Conservation (phyloP, 1,140 invertebrate genomes). For the Teleopsis dalmanni region DNA sequence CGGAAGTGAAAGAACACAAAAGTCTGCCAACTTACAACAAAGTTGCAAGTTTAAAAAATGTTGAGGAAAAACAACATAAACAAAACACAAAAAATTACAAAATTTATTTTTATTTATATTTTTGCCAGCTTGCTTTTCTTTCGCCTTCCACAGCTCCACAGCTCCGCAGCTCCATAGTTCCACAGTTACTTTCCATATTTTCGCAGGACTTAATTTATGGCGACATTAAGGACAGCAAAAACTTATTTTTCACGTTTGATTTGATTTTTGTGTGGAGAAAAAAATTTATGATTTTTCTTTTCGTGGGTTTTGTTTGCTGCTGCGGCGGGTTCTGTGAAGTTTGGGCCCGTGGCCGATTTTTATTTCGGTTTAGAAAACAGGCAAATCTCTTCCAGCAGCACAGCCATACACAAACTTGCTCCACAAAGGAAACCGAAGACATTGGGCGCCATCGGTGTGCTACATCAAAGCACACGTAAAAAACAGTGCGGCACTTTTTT, state of each 20-base stretch:
- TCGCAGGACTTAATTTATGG: constrained; percentile 7
- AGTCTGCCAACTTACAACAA: too few relatives aligned
- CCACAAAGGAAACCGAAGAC: background rate
- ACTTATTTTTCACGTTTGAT: constrained; percentile 4
- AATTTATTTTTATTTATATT: too few relatives aligned
- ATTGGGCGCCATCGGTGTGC: constrained; percentile 3
- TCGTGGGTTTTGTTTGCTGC: background rate
- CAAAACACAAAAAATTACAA: too few relatives aligned
- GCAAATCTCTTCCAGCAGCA: background rate
- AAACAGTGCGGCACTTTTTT: background rate
- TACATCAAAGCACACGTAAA: too few relatives aligned
- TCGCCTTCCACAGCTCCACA: too few relatives aligned
- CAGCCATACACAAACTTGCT: background rate
- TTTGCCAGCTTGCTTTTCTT: too few relatives aligned
- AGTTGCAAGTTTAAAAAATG: too few relatives aligned
- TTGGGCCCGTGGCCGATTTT: background rate
- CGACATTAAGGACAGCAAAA: constrained; percentile 1
- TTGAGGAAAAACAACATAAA: too few relatives aligned
- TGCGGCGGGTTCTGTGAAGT: background rate
- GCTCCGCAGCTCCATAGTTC: too few relatives aligned
- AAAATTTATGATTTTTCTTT: too few relatives aligned
- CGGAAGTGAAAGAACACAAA: too few relatives aligned
- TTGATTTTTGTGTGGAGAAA: constrained; percentile 3
- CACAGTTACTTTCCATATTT: constrained; percentile 2
- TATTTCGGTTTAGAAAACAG: background rate